These are phyloP conservation scores for Eupithecia inturbata DNA, from an alignment of 2,888 invertebrate species.

Conservation along the genomic window DNA sequence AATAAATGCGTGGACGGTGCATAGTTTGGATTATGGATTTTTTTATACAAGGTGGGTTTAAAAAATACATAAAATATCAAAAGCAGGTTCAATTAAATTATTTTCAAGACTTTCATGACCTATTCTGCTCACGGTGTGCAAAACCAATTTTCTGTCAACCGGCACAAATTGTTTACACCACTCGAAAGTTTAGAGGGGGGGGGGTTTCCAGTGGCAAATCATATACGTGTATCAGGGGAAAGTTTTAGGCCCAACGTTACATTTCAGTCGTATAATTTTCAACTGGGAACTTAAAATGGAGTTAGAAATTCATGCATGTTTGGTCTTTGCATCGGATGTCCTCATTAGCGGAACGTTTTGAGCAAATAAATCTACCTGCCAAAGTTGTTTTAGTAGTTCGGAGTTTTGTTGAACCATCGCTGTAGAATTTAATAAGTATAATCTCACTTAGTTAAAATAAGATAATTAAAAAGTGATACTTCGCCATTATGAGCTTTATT, in stretches of 20 bases:
- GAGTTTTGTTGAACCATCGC: neutral
- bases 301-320: slow-evolving; percentile 71
- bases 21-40: too few relatives aligned
- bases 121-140: neutral
- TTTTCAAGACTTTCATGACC: neutral
- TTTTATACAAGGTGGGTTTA: too few relatives aligned
- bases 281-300: slow-evolving; percentile 75
- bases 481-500: slow-evolving; percentile 67
- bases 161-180: slow-evolving; percentile 63
- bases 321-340: slow-evolving; percentile 54
- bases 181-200: slow-evolving; percentile 71
- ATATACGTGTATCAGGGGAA: slow-evolving; percentile 68
- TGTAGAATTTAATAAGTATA: neutral
- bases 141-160: slow-evolving; percentile 40
- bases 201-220: slow-evolving; percentile 69
- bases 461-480: slow-evolving; percentile 45
- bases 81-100: neutral
- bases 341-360: slow-evolving; percentile 48
- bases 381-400: neutral
- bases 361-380: neutral
- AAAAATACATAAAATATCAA: neutral
- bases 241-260: slow-evolving; percentile 68
- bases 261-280: slow-evolving; percentile 67
- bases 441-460: neutral
- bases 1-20: too few relatives aligned